Conservation (phyloP, 2,113 vertebrate species). For the Cyanocitta stelleri region DNA sequence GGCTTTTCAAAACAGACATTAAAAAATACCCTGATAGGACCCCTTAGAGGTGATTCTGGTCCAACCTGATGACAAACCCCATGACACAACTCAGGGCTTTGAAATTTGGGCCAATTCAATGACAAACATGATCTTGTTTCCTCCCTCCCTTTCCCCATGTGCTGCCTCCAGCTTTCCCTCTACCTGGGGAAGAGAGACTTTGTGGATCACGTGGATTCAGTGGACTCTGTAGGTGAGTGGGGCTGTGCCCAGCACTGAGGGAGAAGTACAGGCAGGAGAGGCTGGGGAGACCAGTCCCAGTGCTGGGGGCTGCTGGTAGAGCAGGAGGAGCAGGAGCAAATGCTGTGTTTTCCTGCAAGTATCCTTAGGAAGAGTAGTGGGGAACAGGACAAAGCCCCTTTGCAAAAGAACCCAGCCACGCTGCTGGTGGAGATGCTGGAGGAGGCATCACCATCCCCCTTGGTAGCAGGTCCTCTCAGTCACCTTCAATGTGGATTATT, state of each 20-base stretch:
- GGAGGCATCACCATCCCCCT: rapidly evolving
- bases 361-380: not conserved
- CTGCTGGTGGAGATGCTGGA: not conserved
- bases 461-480: not conserved
- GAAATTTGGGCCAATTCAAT: no score
- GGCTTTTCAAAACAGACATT: not conserved
- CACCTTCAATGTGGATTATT: not conserved
- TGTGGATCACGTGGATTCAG: slow-evolving; percentile 81
- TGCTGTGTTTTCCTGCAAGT: not conserved
- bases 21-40: not conserved
- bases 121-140: not conserved
- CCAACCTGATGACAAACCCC: not conserved
- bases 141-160: not conserved
- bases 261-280: rapidly evolving
- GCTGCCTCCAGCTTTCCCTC: slow-evolving; percentile 75
- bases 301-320: not conserved
- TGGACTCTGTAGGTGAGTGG: slow-evolving; percentile 80
- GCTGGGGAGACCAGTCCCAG: rapidly evolving
- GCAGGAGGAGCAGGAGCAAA: not conserved
- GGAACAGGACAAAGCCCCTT: not conserved
- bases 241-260: rapidly evolving
- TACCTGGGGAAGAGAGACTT: slow-evolving; percentile 89
- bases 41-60: not conserved
- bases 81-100: rapidly evolving
- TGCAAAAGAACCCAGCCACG: rapidly evolving